Conservation (phyloP, 2,113 vertebrate genomes). For the Murina feae region DNA sequence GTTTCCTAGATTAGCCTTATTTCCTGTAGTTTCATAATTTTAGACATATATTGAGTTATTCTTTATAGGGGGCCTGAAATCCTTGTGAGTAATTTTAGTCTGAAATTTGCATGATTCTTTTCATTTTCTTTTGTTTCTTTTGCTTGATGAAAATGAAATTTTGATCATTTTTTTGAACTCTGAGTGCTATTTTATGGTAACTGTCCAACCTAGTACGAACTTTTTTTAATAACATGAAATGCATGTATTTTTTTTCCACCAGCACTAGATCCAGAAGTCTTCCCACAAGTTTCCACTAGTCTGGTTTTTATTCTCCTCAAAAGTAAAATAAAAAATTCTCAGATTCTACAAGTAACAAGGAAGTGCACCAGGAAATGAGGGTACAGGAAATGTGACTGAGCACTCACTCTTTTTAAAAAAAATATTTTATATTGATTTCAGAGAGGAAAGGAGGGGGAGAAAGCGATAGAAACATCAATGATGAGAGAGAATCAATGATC, state of each 20-base stretch:
- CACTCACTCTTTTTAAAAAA: background rate
- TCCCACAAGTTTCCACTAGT: slow-evolving; percentile 5
- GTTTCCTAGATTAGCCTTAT: slow-evolving; percentile 62
- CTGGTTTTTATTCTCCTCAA: slow-evolving; percentile 34
- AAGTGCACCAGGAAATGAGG: slow-evolving; percentile 42
- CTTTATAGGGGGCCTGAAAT: slow-evolving; percentile 38
- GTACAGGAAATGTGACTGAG: slow-evolving; percentile 32
- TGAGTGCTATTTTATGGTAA: slow-evolving; percentile 23
- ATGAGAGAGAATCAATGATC: too few species aligned
- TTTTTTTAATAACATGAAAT: background rate
- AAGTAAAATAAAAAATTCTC: slow-evolving; percentile 37
- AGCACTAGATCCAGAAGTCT: slow-evolving; percentile 5
- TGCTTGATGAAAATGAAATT: slow-evolving; percentile 37
- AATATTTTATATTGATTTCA: too few species aligned
- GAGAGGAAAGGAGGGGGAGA: too few species aligned
- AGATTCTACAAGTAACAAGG: slow-evolving; percentile 43
- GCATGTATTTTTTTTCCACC: background rate
- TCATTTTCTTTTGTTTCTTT: slow-evolving; percentile 54
- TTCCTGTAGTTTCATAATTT: slow-evolving; percentile 49
- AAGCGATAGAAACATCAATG: too few species aligned
- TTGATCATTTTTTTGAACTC: slow-evolving; percentile 4
- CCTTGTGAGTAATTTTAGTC: slow-evolving; percentile 11
- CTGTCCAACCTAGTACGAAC: background rate
- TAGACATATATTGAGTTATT: slow-evolving; percentile 42
- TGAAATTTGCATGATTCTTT: slow-evolving; percentile 63